Base-by-base conservation (phyloP, 2,797 vertebrate species). In the Sebastes oblongus region DNA sequence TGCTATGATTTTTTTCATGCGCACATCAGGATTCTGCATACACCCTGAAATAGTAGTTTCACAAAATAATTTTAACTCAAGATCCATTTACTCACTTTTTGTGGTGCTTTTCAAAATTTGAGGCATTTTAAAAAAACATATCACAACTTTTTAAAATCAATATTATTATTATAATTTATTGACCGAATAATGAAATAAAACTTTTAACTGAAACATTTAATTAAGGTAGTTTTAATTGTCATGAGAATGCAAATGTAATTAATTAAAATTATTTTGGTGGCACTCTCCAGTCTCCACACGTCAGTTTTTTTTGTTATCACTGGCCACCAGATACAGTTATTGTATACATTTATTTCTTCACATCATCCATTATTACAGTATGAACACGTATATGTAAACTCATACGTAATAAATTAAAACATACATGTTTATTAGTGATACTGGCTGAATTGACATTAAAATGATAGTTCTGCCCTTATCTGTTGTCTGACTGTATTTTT, bases 311-410 rank as follows among this genome's bases (percentile, higher is more conserved):
- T 2, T 64, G 20, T 20, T 20, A 22, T 70, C 46, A 82, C 74
- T 72, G 74, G 50, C 59, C 81, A 39, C 16, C 66, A 59, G 27
- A 59, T 27, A 18, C 42, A 6, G 39, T 52, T 20, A 29, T 20
- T 62, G 39, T 46, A 6, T 18, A 67, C 70, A 69, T 54, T 14
- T 14, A 50, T 7, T 54, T 58, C 11, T 34, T 75, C 65, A 68
- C 68, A 58, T 67, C 62, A 12, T 64, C 42, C n/a, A 22, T 68
- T 4, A 39, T 55, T 54, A 67, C 68, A 77, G 70, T 30, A 29
- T 46, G 29, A 81, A 78, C 75, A 70, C 42, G 3, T 16, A 59
- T n/a, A 64, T 66, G 55, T 36, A 60, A 83, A 78, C 60, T 27
- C 52, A 65, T 4, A 72, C 7, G n/a, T 25, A 14, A 66, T 50